These are phyloP conservation scores for Henicopernis longicauda DNA, from an alignment of 2,113 vertebrate species.

Conservation along the genomic window DNA sequence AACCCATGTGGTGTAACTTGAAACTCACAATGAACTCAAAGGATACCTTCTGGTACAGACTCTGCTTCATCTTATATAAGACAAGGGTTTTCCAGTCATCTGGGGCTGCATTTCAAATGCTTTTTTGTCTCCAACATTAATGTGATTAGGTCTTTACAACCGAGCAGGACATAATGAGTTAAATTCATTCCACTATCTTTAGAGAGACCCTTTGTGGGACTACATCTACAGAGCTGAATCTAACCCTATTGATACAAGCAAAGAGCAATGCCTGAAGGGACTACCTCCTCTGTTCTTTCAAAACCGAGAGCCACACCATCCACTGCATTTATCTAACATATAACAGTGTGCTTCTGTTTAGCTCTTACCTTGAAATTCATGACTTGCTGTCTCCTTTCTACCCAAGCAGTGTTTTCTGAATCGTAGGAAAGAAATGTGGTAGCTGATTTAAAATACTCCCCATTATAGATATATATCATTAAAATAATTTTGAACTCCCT, in stretches of 20 bases:
- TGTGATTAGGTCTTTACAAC: not conserved
- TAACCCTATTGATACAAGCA: not conserved
- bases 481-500: not conserved
- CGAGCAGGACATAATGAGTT: not conserved
- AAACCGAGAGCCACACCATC: not conserved
- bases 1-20: not conserved
- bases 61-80: not conserved
- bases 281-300: not conserved
- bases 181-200: not conserved
- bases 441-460: not conserved
- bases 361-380: not conserved
- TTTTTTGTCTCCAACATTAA: not conserved
- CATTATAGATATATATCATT: not conserved
- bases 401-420: not conserved
- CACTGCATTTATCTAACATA: not conserved
- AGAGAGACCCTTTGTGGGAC: not conserved
- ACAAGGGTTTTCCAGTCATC: not conserved
- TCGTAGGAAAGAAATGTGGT: rapidly evolving
- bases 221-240: not conserved
- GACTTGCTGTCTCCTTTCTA: not conserved
- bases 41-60: not conserved
- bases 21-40: not conserved
- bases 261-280: not conserved
- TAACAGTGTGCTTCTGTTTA: not conserved
- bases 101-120: not conserved